Conservation (phyloP, 2,888 invertebrate species). For the Eupithecia exiguata region DNA sequence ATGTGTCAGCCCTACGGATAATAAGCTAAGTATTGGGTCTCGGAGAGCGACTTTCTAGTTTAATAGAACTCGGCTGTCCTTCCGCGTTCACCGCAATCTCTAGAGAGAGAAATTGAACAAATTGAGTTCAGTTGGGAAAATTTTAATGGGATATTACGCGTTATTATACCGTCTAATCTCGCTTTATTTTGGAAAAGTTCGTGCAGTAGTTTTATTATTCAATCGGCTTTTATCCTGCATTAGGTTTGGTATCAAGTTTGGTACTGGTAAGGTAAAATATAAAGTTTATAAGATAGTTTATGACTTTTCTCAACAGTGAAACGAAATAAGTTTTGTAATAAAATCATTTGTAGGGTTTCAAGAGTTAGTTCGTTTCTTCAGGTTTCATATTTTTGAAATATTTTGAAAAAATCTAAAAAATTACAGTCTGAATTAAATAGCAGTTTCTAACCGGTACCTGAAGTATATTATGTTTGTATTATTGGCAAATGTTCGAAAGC, state of each 20-base stretch:
- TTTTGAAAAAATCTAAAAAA: too few species aligned
- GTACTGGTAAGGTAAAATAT: not conserved
- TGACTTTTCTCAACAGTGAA: not conserved
- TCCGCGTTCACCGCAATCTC: conserved; percentile 45
- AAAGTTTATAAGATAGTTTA: not conserved
- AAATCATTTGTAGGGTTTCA: too few species aligned
- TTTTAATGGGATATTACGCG: conserved; percentile 41
- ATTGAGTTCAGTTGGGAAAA: conserved; percentile 41
- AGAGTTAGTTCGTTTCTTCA: too few species aligned
- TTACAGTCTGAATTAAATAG: too few species aligned
- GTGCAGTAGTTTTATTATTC: conserved; percentile 11
- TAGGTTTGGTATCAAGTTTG: not conserved
- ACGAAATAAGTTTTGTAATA: not conserved
- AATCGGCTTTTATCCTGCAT: not conserved
- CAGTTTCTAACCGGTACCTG: too few species aligned
- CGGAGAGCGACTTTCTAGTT: conserved; percentile 46
- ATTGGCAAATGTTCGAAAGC: too few species aligned
- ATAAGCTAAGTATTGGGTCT: conserved; percentile 47
- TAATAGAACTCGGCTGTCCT: conserved; percentile 45
- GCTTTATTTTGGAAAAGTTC: conserved; percentile 24
- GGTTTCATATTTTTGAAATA: too few species aligned
- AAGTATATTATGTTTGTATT: too few species aligned
- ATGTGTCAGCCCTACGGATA: conserved; percentile 47
- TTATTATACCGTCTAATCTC: conserved; percentile 30
- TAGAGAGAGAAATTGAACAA: conserved; percentile 46